Conservation (phyloP, 64 coral and sea anemone species). For the Cladopsammia gracilis region DNA sequence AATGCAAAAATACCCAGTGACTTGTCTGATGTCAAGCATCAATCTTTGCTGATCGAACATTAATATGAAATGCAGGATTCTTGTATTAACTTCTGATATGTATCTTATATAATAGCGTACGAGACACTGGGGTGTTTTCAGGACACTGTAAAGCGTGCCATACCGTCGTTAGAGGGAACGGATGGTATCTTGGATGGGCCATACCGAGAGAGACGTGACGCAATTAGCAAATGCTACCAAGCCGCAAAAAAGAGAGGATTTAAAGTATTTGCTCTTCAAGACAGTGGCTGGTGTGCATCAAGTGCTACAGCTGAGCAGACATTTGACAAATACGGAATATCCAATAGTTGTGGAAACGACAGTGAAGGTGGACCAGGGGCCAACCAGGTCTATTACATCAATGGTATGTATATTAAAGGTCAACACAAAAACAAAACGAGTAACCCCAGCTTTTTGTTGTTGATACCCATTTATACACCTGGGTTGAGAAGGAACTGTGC, state of each 20-base stretch:
- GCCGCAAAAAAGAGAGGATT: not conserved
- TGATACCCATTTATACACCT: too few species aligned
- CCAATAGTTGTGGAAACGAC: not conserved
- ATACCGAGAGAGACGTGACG: not conserved
- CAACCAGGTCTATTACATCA: constrained; percentile 24
- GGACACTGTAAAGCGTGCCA: not conserved
- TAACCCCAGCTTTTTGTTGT: too few species aligned
- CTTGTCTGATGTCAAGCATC: too few species aligned
- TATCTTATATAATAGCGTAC: not conserved
- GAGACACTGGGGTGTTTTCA: constrained; percentile 48
- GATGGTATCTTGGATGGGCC: not conserved
- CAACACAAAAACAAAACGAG: too few species aligned
- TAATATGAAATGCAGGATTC: too few species aligned
- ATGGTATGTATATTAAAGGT: not conserved
- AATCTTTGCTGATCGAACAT: too few species aligned
- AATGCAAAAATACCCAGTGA: too few species aligned
- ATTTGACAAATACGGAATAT: constrained; percentile 6
- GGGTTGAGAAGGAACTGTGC: too few species aligned
- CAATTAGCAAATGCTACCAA: not conserved
- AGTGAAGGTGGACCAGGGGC: not conserved
- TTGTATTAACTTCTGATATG: too few species aligned
- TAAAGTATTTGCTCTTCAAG: not conserved
- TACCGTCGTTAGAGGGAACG: not conserved
- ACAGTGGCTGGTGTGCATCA: not conserved
- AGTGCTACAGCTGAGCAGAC: not conserved